A percentile compares a stretch with the other conserved stretches of the same genome.
Evolutionary conservation across 1,140 invertebrate genomes (phyloP).

Genomic region (Drosophila tsacasi): DNA sequence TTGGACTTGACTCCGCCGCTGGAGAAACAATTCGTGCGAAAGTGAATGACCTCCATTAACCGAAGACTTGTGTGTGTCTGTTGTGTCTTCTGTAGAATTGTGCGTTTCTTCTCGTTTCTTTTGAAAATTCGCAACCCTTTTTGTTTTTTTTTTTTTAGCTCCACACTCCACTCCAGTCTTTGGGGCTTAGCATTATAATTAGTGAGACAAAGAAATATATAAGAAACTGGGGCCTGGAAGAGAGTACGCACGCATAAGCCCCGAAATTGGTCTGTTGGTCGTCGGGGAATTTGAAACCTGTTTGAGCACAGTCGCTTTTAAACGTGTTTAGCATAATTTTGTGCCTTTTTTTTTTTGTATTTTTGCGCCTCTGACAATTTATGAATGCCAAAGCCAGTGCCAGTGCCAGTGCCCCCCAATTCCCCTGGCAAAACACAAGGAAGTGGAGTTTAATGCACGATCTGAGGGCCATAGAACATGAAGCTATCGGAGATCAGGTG

Average conservation of each 20-base stretch:
- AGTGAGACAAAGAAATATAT: conserved; percentile 66
- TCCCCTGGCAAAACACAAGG: conserved; percentile 58
- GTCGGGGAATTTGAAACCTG: conserved; percentile 82
- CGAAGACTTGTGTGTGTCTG: conserved; percentile 39
- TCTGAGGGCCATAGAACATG: conserved; percentile 52
- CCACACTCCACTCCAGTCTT: conserved; percentile 6
- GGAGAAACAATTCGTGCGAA: conserved; percentile 83
- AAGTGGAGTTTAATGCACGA: conserved; percentile 75
- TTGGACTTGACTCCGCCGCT: conserved; percentile 70
- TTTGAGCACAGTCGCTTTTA: conserved; percentile 60
- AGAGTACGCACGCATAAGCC: conserved; percentile 53
- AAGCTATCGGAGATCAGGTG: conserved; percentile 32
- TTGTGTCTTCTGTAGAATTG: conserved; percentile 57
- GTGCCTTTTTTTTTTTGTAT: conserved; percentile 24
- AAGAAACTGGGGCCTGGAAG: conserved; percentile 41
- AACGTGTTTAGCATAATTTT: conserved; percentile 79
- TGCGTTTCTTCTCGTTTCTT: conserved; percentile 53
- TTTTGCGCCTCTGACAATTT: conserved; percentile 64
- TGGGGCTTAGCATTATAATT: conserved; percentile 80
- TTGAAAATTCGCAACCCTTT: conserved; percentile 74
- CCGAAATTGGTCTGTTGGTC: conserved; percentile 68
- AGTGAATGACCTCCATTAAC: conserved; percentile 85
- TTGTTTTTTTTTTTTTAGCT: conserved; percentile 38
- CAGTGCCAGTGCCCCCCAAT: conserved; percentile 75
- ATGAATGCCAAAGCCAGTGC: conserved; percentile 44